Base-by-base conservation (phyloP, 2,888 invertebrate genomes). In the Baccha elongata region DNA sequence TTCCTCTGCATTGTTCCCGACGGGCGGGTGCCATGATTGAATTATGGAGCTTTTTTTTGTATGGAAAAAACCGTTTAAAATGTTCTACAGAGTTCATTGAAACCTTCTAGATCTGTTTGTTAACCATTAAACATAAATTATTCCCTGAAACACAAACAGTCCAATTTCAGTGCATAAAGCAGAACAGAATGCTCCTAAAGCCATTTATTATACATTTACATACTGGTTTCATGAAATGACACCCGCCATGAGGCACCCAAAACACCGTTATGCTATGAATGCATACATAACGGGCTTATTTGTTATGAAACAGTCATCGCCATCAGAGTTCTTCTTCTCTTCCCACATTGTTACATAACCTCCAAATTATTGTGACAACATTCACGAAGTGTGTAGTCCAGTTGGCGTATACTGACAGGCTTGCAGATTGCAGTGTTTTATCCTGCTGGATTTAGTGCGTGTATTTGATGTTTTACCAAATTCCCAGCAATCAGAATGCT, bases 231-330 rank as follows among this genome's bases (percentile, higher is more conserved):
- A 23, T 37, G 44, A 42, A 55, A 52, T 53, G 60, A 76, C 60
- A 76, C 71, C 76, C 58, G 32, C 65, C 52, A 81, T 65, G 52
- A 46, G 65, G 46, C 65, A 52, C 58, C 58, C 35, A 60, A 75
- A 58, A 60, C 29, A 60, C 74, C 32, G 46, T 3, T 42, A 6
- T 40, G 11, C 19, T 44, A n/a, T 71, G 69, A 40, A 71, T 67
- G 81, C 76, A 72, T 72, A 21, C 40, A 46, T 62, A 72, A 53
- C 62, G 62, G 37, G 42, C 71, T 71, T 76, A 76, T 76, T 73
- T 76, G 81, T 65, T 81, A 46, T 60, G 21, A 65, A 68, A 29
- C 69, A 65, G 48, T 29, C 46, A 37, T 48, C 26, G 62, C 62
- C 6, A 21, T 21, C 13, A 19, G 15, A 10, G 8, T 1, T 44